A percentile compares a stretch with the other conserved stretches of the same genome.
phyloP scores from a whole-genome alignment of 2,797 vertebrate genomes.

The Acanthurus leucopareius region DNA sequence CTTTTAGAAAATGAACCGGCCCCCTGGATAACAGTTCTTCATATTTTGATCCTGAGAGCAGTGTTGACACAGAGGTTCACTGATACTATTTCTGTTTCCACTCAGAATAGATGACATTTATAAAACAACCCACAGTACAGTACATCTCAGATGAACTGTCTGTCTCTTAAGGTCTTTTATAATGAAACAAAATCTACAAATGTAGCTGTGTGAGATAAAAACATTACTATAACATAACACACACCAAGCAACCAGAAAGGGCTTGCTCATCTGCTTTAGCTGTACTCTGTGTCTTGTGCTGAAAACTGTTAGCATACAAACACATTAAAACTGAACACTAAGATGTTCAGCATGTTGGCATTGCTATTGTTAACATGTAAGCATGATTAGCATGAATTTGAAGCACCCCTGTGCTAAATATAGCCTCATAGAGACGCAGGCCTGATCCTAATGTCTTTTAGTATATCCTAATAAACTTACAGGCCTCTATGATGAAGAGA shows the following conservation, averaged over 20 bases:
- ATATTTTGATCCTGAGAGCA: not conserved
- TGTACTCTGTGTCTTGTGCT: not conserved
- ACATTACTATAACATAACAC: not conserved
- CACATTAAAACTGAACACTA: too few species aligned
- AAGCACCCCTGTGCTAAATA: not conserved
- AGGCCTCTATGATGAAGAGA: not conserved
- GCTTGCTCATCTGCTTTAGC: not conserved
- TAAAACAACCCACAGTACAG: not conserved
- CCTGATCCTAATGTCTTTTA: not conserved
- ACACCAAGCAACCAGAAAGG: not conserved
- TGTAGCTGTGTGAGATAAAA: not conserved
- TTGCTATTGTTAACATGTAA: too few species aligned
- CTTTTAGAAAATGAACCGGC: constrained; percentile 31
- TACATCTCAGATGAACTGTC: not conserved
- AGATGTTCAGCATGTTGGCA: too few species aligned
- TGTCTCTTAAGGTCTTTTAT: not conserved
- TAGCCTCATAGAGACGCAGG: not conserved
- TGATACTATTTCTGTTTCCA: constrained; percentile 35
- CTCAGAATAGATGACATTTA: constrained; percentile 5
- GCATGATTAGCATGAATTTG: not conserved
- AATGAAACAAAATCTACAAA: not conserved
- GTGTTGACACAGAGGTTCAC: not conserved
- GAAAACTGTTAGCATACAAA: not conserved
- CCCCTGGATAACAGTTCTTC: constrained; percentile 10
- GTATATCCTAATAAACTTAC: not conserved